A percentile compares a stretch with the other conserved stretches of the same genome.
phyloP scores from a whole-genome alignment of 2,888 invertebrate genomes.

The Ephialtes manifestator region DNA sequence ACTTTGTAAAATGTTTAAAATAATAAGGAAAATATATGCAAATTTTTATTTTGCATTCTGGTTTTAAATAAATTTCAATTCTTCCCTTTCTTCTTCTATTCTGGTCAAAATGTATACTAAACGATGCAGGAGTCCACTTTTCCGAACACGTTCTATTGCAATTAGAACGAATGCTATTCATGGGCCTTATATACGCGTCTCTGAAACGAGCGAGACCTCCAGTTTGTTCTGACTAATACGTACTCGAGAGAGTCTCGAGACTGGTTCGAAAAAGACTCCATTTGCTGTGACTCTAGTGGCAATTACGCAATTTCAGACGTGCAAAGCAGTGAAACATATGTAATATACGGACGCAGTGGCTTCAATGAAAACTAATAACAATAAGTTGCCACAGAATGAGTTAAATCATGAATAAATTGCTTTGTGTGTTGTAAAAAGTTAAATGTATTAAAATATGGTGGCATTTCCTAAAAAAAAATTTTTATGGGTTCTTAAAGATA shows the following conservation, averaged over 20 bases:
- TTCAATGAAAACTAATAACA: background rate
- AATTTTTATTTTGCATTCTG: too few species aligned
- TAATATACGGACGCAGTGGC: background rate
- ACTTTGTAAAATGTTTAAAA: too few species aligned
- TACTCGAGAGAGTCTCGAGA: slow-evolving; percentile 5
- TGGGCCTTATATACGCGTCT: background rate
- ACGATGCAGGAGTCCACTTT: slow-evolving; percentile 13
- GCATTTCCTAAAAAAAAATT: too few species aligned
- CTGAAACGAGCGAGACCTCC: background rate
- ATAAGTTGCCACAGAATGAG: too few species aligned
- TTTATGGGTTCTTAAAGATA: too few species aligned
- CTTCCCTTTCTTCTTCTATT: background rate
- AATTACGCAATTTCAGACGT: background rate
- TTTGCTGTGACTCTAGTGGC: background rate
- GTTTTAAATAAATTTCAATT: too few species aligned
- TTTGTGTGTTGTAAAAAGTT: too few species aligned
- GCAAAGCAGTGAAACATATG: background rate
- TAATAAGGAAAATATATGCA: too few species aligned
- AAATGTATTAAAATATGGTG: too few species aligned
- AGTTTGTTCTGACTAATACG: slow-evolving; percentile 2
- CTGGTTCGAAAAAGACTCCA: background rate
- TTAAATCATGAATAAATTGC: background rate
- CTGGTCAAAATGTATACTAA: slow-evolving; percentile 24
- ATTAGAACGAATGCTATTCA: background rate
- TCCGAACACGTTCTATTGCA: background rate